Percentiles rank a stretch among this genome's conserved stretches.
Conservation (phyloP, 2,888 invertebrate species). For the Trissoscelio sp. region DNA sequence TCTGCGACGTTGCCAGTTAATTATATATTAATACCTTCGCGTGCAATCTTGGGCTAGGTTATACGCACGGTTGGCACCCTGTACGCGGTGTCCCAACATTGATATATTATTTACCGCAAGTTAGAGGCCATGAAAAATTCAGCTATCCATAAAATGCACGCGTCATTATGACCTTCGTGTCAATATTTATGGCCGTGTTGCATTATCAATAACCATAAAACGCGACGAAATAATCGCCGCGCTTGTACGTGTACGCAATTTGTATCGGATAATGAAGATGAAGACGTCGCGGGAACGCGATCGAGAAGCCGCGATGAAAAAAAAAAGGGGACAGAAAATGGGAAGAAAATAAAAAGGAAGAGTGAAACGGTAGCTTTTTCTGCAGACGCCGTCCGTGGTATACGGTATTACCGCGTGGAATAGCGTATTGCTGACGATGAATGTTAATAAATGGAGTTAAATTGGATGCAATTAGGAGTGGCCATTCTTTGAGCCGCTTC, state of each 20-base stretch:
- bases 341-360: neutral
- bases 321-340: neutral
- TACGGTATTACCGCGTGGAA: conserved; percentile 31
- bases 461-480: conserved; percentile 57
- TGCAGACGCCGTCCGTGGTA: conserved; percentile 18
- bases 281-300: conserved; percentile 32
- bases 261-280: conserved; percentile 50
- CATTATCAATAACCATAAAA: conserved; percentile 63
- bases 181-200: conserved; percentile 58
- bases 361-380: conserved; percentile 25
- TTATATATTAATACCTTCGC: conserved; percentile 82
- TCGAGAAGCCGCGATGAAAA: conserved; percentile 10
- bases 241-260: conserved; percentile 47
- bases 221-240: conserved; percentile 37
- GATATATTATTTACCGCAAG: conserved; percentile 57
- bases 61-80: conserved; percentile 46
- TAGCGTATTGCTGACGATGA: conserved; percentile 30
- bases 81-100: conserved; percentile 58
- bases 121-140: conserved; percentile 58
- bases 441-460: conserved; percentile 57
- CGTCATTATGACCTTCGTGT: conserved; percentile 59
- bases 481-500: conserved; percentile 29
- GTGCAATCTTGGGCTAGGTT: conserved; percentile 77
- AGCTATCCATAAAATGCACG: conserved; percentile 52
- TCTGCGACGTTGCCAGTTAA: conserved; percentile 81